phyloP scores from a whole-genome alignment of 1,140 invertebrate genomes.

The Globodera ellingtonae region DNA sequence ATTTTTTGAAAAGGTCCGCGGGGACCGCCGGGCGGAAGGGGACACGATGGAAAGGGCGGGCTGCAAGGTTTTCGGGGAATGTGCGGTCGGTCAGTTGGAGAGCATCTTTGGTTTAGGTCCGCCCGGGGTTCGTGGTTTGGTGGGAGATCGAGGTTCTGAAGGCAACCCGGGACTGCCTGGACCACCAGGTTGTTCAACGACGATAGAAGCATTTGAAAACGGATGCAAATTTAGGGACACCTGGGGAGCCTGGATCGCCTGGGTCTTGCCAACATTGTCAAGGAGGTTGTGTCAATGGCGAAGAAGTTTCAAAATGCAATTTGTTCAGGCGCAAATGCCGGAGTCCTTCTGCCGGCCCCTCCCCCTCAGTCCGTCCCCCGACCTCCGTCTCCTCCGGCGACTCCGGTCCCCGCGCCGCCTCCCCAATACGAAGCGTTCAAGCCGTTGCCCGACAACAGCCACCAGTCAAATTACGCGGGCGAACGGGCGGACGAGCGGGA shows the following conservation, averaged over 20 bases:
- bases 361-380: not conserved
- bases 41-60: constrained; percentile 48
- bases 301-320: not conserved
- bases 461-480: not conserved
- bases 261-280: constrained; percentile 48
- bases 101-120: constrained; percentile 1
- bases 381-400: not conserved
- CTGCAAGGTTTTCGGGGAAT: constrained; percentile 35
- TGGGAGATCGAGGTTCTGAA: constrained; percentile 43
- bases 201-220: not conserved
- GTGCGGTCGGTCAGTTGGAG: not conserved
- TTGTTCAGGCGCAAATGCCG: constrained; percentile 14
- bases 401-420: constrained; percentile 3
- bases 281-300: constrained; percentile 5
- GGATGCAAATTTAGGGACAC: constrained; percentile 21
- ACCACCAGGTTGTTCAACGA: constrained; percentile 37
- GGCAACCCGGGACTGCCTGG: constrained; percentile 50
- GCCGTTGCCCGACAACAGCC: constrained; percentile 21
- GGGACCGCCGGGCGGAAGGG: constrained; percentile 41
- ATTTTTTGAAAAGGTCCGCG: constrained; percentile 9
- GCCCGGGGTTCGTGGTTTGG: constrained; percentile 39
- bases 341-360: constrained; percentile 5
- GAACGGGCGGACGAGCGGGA: not conserved
- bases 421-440: constrained; percentile 7
- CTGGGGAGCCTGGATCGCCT: constrained; percentile 46